Conservation (phyloP, 2,113 vertebrate species). For the Ibidorhyncha struthersii region DNA sequence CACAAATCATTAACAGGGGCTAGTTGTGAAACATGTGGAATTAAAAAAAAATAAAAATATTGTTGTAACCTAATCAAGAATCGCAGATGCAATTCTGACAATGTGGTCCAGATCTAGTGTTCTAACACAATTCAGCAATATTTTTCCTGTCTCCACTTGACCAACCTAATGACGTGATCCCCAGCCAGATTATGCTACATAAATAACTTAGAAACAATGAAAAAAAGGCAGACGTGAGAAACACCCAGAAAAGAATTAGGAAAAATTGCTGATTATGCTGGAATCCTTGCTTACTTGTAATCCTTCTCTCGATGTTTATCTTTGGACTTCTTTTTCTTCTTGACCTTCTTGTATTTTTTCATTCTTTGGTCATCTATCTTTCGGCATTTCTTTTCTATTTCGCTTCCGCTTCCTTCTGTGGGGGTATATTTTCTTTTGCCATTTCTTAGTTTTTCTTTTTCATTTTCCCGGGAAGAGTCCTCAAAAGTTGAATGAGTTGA, state of each 20-base stretch:
- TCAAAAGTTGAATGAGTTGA: not conserved
- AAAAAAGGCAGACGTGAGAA: conserved; percentile 27
- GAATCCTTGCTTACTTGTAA: conserved; percentile 76
- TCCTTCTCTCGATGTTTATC: conserved; percentile 83
- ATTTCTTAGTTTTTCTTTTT: not conserved
- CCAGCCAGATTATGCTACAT: not conserved
- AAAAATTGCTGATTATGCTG: conserved; percentile 15
- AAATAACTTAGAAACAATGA: conserved; percentile 14
- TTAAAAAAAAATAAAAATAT: not conserved
- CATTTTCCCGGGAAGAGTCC: not conserved
- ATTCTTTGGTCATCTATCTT: conserved; percentile 59
- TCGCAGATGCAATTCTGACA: not conserved
- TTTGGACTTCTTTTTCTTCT: conserved; percentile 93
- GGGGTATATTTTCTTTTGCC: conserved; percentile 33
- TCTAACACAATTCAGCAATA: conserved; percentile 5
- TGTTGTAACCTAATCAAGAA: not conserved
- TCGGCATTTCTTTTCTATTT: conserved; percentile 54
- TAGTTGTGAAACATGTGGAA: not conserved
- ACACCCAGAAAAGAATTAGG: conserved; percentile 17
- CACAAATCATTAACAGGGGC: not conserved
- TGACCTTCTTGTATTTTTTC: conserved; percentile 88
- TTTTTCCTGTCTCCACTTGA: not conserved
- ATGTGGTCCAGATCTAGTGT: not conserved
- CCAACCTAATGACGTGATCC: not conserved
- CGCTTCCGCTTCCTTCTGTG: not conserved